Evolutionary conservation across 1,140 invertebrate genomes (phyloP).

Genomic region (Apis laboriosa): DNA sequence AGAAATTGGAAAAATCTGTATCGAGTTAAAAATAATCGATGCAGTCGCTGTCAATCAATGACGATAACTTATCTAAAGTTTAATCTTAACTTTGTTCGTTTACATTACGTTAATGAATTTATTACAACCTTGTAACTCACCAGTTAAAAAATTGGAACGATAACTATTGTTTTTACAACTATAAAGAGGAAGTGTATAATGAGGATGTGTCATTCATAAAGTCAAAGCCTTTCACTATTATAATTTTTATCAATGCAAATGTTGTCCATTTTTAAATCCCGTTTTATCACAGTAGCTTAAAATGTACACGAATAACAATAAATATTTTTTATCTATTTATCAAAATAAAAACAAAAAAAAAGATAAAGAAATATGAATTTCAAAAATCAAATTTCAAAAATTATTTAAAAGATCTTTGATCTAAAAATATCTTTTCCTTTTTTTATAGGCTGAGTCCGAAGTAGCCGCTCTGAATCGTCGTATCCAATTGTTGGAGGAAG

Average conservation of each 20-base stretch:
- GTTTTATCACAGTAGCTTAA: neutral
- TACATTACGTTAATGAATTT: constrained; percentile 22
- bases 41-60: neutral
- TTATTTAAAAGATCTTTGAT: no score
- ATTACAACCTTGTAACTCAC: neutral
- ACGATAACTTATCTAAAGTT: constrained; percentile 33
- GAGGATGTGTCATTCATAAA: no score
- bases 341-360: no score
- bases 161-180: neutral
- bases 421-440: constrained; percentile 48
- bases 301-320: neutral
- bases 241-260: neutral
- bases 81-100: constrained; percentile 24
- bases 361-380: no score
- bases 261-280: neutral
- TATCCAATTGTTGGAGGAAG: constrained; percentile 99
- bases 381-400: no score
- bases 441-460: constrained; percentile 96
- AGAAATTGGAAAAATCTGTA: neutral
- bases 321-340: neutral
- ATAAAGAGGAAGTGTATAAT: neutral
- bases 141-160: neutral
- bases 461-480: constrained; percentile 98
- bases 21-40: neutral
- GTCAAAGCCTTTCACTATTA: neutral